Conservation (phyloP, 2,113 vertebrate genomes). For the Mesocricetus auratus region DNA sequence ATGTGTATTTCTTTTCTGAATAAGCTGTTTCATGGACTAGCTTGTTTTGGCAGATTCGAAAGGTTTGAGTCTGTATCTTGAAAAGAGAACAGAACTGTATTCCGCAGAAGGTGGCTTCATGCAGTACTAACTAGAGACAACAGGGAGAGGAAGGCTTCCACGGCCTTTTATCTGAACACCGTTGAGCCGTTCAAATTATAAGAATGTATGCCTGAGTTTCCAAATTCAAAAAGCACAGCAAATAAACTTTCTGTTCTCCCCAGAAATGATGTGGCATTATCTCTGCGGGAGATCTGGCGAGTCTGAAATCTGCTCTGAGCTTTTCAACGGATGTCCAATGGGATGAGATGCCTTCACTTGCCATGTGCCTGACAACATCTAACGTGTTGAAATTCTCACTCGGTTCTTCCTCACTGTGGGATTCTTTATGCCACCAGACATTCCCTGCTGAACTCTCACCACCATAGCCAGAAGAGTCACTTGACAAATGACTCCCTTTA, state of each 20-base stretch:
- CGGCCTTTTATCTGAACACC: conserved; percentile 64
- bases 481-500: conserved; percentile 15
- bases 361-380: conserved; percentile 22
- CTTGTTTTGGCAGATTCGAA: conserved; percentile 58
- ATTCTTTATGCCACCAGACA: background rate
- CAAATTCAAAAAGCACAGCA: conserved; percentile 68
- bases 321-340: conserved; percentile 62
- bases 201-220: conserved; percentile 63
- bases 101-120: conserved; percentile 48
- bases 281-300: conserved; percentile 49
- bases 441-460: conserved; percentile 35
- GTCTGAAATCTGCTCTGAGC: conserved; percentile 57
- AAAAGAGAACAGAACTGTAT: conserved; percentile 54
- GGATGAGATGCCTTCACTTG: conserved; percentile 31
- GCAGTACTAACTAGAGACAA: conserved; percentile 31
- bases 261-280: conserved; percentile 71
- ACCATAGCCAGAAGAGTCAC: background rate
- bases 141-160: conserved; percentile 2
- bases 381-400: conserved; percentile 52
- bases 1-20: conserved; percentile 59
- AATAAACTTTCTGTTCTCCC: conserved; percentile 71
- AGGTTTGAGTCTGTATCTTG: conserved; percentile 39
- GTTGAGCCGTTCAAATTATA: conserved; percentile 61
- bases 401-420: background rate
- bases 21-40: conserved; percentile 45